These are phyloP conservation scores for Budorcas taxicolor DNA, from an alignment of 2,113 vertebrate genomes.

Conservation along the genomic window DNA sequence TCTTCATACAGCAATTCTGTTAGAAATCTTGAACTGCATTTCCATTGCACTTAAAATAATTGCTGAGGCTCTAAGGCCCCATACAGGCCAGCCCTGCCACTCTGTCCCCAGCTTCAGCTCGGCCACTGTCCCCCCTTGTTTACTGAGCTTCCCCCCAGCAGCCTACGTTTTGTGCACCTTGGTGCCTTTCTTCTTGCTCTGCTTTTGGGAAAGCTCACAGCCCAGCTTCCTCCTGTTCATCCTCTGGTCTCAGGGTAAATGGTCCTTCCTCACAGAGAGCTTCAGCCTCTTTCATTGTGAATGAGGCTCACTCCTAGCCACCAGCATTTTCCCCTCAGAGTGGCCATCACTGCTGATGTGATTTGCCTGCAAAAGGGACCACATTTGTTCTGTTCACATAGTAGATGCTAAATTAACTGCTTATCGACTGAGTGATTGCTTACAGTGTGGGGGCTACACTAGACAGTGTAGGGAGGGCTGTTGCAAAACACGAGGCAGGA, in stretches of 20 bases:
- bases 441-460: no score
- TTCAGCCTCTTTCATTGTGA: neutral
- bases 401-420: neutral
- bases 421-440: neutral
- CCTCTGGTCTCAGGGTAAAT: neutral
- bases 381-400: neutral
- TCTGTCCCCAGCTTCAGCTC: neutral
- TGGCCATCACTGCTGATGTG: neutral
- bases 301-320: neutral
- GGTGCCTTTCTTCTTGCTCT: neutral
- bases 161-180: neutral
- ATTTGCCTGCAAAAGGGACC: neutral
- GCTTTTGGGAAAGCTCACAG: neutral
- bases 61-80: neutral
- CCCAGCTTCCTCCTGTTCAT: neutral
- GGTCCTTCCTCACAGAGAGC: neutral
- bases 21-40: neutral
- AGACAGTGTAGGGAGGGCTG: neutral
- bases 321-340: neutral
- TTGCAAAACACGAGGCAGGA: neutral
- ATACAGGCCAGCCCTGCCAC: neutral
- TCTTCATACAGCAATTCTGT: neutral
- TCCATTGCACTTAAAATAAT: neutral
- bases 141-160: neutral
- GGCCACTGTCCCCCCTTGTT: neutral